phyloP scores from a whole-genome alignment of 2,888 invertebrate genomes.

The Geotrupes spiniger region DNA sequence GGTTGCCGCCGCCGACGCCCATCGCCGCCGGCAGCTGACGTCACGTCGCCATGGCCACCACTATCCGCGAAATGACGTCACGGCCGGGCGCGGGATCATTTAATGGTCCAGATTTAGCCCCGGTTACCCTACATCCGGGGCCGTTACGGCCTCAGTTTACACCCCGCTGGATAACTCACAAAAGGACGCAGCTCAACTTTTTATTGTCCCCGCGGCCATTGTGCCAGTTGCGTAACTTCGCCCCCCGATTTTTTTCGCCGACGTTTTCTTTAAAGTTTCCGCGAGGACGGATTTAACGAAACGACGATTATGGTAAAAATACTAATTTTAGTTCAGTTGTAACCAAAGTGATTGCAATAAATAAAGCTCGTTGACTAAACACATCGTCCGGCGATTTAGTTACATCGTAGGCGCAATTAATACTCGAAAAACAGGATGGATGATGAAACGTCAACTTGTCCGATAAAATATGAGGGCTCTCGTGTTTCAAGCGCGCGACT shows the following conservation, averaged over 20 bases:
- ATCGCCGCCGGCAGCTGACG: constrained; percentile 25
- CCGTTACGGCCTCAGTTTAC: constrained; percentile 25
- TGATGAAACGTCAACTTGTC: too few relatives aligned
- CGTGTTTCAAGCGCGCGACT: too few relatives aligned
- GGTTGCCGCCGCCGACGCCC: constrained; percentile 23
- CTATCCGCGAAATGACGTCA: constrained; percentile 30
- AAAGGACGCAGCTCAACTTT: constrained; percentile 18
- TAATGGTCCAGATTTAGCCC: constrained; percentile 33
- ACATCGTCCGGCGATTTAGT: too few relatives aligned
- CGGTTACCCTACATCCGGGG: constrained; percentile 28
- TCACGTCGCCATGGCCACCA: constrained; percentile 27
- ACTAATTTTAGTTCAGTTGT: too few relatives aligned
- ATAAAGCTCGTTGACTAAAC: too few relatives aligned
- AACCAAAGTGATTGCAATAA: too few relatives aligned
- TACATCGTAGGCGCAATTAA: too few relatives aligned
- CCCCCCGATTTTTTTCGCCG: background rate
- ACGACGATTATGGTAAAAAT: too few relatives aligned
- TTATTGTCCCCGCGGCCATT: constrained; percentile 20
- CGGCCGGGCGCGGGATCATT: constrained; percentile 27
- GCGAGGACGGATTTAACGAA: too few relatives aligned
- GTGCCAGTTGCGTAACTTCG: constrained; percentile 9
- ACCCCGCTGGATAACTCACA: constrained; percentile 22
- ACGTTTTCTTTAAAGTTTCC: too few relatives aligned
- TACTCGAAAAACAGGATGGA: too few relatives aligned
- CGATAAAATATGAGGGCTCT: too few relatives aligned